phyloP scores from a whole-genome alignment of 2,797 vertebrate species.

The Falco berigora region DNA sequence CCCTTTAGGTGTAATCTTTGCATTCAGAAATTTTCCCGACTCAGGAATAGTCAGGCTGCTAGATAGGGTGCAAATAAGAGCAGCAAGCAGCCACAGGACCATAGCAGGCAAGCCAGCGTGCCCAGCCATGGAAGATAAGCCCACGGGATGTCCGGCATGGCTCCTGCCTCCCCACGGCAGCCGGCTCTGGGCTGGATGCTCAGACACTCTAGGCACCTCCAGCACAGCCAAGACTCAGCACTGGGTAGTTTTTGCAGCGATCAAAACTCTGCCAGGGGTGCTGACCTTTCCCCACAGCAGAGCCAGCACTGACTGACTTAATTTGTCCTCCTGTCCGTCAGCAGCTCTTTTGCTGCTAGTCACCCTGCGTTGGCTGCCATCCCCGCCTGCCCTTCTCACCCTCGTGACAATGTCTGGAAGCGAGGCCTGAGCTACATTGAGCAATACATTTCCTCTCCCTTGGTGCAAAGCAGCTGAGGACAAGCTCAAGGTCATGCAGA shows the following conservation, averaged over 20 bases:
- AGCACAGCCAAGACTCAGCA: fast-evolving
- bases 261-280: neutral
- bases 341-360: fast-evolving
- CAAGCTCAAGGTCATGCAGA: neutral
- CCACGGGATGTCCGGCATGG: fast-evolving
- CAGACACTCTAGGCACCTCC: neutral
- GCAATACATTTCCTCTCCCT: neutral
- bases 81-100: neutral
- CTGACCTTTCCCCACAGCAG: neutral
- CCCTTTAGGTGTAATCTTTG: neutral
- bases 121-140: neutral
- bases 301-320: neutral
- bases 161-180: neutral
- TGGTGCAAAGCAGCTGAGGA: neutral
- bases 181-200: neutral
- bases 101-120: fast-evolving
- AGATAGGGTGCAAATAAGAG: neutral
- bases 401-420: neutral
- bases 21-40: neutral
- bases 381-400: neutral
- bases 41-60: neutral
- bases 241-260: neutral
- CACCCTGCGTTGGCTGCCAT: neutral
- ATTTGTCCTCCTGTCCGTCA: fast-evolving
- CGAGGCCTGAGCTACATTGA: neutral